Conservation (phyloP, 92 coral and sea anemone genomes). For the Porites lobata region DNA sequence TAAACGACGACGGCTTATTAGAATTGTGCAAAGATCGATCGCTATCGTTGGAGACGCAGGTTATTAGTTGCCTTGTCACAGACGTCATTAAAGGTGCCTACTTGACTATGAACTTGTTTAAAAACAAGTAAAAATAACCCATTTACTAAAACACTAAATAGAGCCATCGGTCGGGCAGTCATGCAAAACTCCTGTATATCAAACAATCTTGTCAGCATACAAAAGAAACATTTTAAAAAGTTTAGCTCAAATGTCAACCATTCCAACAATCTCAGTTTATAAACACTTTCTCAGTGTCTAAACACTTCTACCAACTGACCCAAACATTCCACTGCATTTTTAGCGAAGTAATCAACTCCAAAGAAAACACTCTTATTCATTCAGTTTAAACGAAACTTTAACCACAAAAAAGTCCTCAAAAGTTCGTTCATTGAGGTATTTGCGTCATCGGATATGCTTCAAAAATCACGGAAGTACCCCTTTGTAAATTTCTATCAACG, state of each 20-base stretch:
- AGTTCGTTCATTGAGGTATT: background rate
- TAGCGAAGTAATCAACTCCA: too few species aligned
- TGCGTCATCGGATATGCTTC: conserved; percentile 3
- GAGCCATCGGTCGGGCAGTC: background rate
- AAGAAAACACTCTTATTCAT: background rate
- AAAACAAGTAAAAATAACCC: conserved; percentile 17
- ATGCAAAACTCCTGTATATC: background rate
- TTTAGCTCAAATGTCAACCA: conserved; percentile 24
- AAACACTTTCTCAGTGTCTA: too few species aligned
- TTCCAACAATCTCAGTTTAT: too few species aligned
- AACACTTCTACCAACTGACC: too few species aligned
- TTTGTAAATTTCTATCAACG: conserved; percentile 25
- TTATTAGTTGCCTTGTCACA: conserved; percentile 37
- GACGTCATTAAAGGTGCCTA: conserved; percentile 41
- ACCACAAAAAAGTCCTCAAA: background rate
- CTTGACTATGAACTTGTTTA: conserved; percentile 19
- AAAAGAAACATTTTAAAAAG: background rate
- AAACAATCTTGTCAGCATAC: too few species aligned
- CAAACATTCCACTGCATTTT: too few species aligned
- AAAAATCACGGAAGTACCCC: background rate
- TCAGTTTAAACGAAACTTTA: conserved; percentile 9
- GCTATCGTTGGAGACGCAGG: conserved; percentile 25
- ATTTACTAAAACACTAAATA: background rate
- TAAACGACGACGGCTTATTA: conserved; percentile 29
- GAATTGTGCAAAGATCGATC: conserved; percentile 34